Base-by-base conservation (phyloP, 2,113 vertebrate genomes). In the Brachypodius melanocephalos region DNA sequence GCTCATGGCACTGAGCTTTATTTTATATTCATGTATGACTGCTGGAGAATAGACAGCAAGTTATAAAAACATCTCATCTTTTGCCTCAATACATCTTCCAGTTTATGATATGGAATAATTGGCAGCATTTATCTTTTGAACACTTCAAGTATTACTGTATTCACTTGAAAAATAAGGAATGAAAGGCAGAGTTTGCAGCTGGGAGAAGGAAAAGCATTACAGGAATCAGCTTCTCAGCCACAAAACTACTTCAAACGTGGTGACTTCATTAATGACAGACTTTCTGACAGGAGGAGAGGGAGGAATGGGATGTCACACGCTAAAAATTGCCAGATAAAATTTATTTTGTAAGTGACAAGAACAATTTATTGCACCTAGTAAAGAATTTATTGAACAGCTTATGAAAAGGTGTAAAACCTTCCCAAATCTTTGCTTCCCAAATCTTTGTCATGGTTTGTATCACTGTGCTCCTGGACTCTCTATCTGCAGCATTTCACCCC, bases 111-210 rank as follows among this genome's bases (percentile, higher is more conserved):
- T 2, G 10, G 62, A 81, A 61, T 68, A 90, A 95, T 65, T 83
- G 85, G 78, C 58, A 85, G 52, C 49, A 82, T 85, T 93, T 90
- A 79, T 83, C 82, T 94, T 93, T 45, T 63, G 48, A 94, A 82
- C 58, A 79, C 22, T 67, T 65, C 9, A 61, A 68, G 32, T 93
- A 32, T 25, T 87, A 19, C 63, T 71, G 43, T 7, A 62, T 9
- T 84, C 74, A 54, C 72, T 94, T 68, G 24, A 82, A 93, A 95
- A 94, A 54, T 17, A 71, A 84, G 59, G 66, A 85, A 58, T 28
- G 13, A 85, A 85, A 85, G 66, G 69, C 66, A 82, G n/a, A 69
- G 40, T 83, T 78, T 88, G 61, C 61, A 78, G 31, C 48, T 76
- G 66, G 71, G 29, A 94, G 54, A 85, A 88, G 61, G 58, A 85